Conservation (phyloP, 2,113 vertebrate genomes). For the Pelobates fuscus region DNA sequence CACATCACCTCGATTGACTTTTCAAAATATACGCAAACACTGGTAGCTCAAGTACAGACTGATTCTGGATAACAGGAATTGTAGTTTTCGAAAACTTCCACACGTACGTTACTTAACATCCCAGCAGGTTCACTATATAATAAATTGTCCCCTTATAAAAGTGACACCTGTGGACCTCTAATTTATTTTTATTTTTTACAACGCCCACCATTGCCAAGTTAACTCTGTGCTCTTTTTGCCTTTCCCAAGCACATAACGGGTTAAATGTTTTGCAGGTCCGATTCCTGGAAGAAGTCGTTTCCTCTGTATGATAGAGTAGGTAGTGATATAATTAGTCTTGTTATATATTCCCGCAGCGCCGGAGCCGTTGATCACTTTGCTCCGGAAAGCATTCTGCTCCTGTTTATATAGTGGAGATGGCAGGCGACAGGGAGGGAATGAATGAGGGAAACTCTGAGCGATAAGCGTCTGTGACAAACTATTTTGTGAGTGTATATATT, state of each 20-base stretch:
- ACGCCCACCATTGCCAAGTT: too few relatives aligned
- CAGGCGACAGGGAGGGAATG: conserved; percentile 14
- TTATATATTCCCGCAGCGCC: conserved; percentile 9
- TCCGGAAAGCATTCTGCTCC: conserved; percentile 27
- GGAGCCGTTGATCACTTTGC: conserved; percentile 26
- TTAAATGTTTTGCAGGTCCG: conserved; percentile 7
- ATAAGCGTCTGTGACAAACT: conserved; percentile 11
- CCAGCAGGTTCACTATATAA: too few relatives aligned
- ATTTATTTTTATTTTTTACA: too few relatives aligned
- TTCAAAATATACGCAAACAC: too few relatives aligned
- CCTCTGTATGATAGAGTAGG: not conserved
- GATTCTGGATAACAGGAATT: too few relatives aligned
- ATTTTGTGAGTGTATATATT: conserved; percentile 3
- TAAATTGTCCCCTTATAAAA: too few relatives aligned
- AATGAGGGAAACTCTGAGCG: not conserved
- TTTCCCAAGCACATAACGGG: not conserved
- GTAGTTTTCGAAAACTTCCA: too few relatives aligned
- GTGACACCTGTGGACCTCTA: too few relatives aligned
- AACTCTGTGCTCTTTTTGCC: too few relatives aligned
- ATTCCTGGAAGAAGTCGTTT: conserved; percentile 44
- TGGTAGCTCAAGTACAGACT: too few relatives aligned
- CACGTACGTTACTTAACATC: too few relatives aligned
- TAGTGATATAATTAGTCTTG: conserved; percentile 39
- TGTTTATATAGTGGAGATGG: conserved; percentile 36
- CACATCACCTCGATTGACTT: too few relatives aligned